Evolutionary conservation across 1,140 invertebrate species (phyloP).

Genomic region (Metopolophium dirhodum): DNA sequence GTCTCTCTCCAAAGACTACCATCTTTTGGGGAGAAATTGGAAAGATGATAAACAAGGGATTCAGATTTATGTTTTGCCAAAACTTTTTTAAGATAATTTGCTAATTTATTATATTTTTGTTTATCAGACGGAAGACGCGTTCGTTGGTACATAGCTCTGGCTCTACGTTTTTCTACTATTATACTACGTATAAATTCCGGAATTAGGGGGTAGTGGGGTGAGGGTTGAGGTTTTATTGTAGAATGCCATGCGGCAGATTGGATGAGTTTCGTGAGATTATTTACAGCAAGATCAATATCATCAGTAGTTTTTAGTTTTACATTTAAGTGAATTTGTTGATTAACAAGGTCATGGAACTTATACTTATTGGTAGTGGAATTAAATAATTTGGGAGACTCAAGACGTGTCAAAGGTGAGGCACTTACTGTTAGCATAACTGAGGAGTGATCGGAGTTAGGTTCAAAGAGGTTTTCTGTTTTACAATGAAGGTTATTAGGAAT

Average conservation of each 20-base stretch:
- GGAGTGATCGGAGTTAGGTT: not conserved
- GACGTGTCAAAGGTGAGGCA: not conserved
- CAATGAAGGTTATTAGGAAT: not conserved
- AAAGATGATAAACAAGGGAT: too few relatives aligned
- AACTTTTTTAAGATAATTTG: not conserved
- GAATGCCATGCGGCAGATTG: not conserved
- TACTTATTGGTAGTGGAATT: not conserved
- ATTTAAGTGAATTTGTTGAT: not conserved
- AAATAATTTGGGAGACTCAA: not conserved
- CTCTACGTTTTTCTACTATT: slow-evolving; percentile 15
- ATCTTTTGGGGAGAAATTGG: too few relatives aligned
- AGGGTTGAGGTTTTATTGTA: not conserved
- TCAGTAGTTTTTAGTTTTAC: not conserved
- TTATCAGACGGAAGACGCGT: not conserved
- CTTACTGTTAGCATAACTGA: not conserved
- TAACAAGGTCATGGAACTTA: not conserved
- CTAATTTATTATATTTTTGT: slow-evolving; percentile 23
- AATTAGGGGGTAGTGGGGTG: not conserved
- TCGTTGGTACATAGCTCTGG: not conserved
- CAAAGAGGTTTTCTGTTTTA: not conserved
- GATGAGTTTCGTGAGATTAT: slow-evolving; percentile 10
- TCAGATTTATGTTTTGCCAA: not conserved
- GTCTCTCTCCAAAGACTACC: too few relatives aligned
- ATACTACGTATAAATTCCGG: not conserved
- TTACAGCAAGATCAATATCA: not conserved